Base-by-base conservation (phyloP, 1,140 invertebrate species). In the Drosophila quadrilineata region DNA sequence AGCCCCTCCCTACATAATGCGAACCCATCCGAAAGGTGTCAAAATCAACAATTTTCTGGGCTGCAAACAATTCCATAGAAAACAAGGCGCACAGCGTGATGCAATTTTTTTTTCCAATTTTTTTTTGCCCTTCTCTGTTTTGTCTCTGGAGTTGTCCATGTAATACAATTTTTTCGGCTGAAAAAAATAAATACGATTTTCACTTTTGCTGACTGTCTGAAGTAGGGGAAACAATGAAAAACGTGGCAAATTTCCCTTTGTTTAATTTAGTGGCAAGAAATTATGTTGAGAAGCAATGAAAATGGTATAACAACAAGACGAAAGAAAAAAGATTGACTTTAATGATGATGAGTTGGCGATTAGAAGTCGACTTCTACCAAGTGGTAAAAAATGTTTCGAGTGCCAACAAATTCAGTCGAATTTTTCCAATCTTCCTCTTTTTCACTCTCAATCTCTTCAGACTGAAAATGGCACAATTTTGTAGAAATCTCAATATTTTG, bases 201-300 rank as follows among this genome's bases (percentile, higher is more conserved):
- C 77, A 84, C 77, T 84, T 84, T 82, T 80, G 43, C 41, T 45
- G 19, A 16, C 43, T 52, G 50, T 28, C 31, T 56, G 22, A 35
- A 41, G 56, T 70, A n/a, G n/a, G 67, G 63, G 74, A 79, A 72
- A 87, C 85, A 87, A 87, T 87, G 75, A 71, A 76, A 87, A 87
- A 87, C 75, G 82, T 87, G 84, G 82, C 85, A 88, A 87, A 86
- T 87, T 87, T 87, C 63, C 65, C 43, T 79, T 87, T 88, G 84
- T 87, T 75, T 67, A 56, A 80, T 60, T 85, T 80, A 63, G 72
- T 79, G 53, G 73, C 71, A 64, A 74, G 75, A 71, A 71, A 79
- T 73, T 69, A n/a, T n/a, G 74, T 73, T 50, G 64, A 77, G 62
- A 63, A 59, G 54, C 75, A 75, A 74, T 50, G 28, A 74, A 65